Evolutionary conservation across 2,888 invertebrate genomes (phyloP).

Genomic region (Leucania comma): DNA sequence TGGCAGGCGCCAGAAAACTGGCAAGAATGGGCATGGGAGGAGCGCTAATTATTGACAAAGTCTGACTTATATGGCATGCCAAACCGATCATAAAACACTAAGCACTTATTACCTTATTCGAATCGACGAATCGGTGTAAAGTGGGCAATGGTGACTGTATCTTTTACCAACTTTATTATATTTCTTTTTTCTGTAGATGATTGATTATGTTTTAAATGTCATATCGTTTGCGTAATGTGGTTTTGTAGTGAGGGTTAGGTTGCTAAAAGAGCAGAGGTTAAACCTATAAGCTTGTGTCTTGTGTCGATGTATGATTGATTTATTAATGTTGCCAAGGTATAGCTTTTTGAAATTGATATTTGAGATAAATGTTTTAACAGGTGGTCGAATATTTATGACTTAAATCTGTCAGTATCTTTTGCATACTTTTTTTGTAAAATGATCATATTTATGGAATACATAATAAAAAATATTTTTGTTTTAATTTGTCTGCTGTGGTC

Average conservation of each 20-base stretch:
- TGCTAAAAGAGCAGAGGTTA: conserved; percentile 59
- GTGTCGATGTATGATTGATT: conserved; percentile 56
- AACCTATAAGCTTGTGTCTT: conserved; percentile 33
- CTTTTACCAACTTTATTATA: conserved; percentile 54
- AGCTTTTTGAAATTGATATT: conserved; percentile 44
- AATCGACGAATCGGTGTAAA: conserved; percentile 73
- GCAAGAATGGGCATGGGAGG: conserved; percentile 80
- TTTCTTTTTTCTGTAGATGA: conserved; percentile 48
- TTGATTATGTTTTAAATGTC: conserved; percentile 61
- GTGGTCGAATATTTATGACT: conserved; percentile 14
- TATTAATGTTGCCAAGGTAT: conserved; percentile 31
- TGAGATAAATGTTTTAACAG: conserved; percentile 10
- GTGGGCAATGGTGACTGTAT: conserved; percentile 62
- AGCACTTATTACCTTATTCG: conserved; percentile 75
- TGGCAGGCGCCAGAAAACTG: conserved; percentile 66
- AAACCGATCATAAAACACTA: conserved; percentile 73
- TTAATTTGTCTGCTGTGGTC: too few relatives aligned
- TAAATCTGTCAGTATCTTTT: background rate
- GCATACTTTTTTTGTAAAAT: background rate
- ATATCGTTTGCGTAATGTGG: conserved; percentile 53
- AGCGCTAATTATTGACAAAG: conserved; percentile 68
- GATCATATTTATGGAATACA: too few relatives aligned
- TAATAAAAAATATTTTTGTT: too few relatives aligned
- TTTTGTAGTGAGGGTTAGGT: conserved; percentile 47
- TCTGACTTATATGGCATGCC: conserved; percentile 66